phyloP scores from a whole-genome alignment of 2,113 vertebrate species.

The Pelusios castaneus region DNA sequence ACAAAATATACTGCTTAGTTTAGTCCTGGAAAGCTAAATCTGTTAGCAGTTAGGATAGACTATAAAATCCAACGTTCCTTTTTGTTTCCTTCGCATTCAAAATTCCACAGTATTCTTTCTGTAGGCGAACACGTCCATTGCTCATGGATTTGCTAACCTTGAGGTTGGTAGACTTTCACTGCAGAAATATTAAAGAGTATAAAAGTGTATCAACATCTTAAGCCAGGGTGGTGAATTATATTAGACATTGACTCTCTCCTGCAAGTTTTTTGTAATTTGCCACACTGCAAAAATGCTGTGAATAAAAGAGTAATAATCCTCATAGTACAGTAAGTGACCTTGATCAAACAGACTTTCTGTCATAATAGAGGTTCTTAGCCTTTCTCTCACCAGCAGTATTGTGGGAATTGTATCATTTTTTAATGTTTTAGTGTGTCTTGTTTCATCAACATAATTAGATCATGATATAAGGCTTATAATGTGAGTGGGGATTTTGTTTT shows the following conservation, averaged over 20 bases:
- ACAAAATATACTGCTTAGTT: neutral
- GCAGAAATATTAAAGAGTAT: neutral
- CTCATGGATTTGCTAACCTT: slow-evolving; percentile 32
- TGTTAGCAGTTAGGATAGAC: neutral
- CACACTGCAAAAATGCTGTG: neutral
- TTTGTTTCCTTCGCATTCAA: slow-evolving; percentile 42
- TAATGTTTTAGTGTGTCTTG: neutral
- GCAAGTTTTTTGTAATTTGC: neutral
- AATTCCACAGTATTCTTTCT: neutral
- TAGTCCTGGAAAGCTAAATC: fast-evolving
- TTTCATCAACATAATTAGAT: neutral
- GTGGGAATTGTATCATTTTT: neutral
- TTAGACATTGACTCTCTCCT: neutral
- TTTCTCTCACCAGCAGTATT: neutral
- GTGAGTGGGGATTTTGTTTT: neutral
- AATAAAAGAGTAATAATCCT: neutral
- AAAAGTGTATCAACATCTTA: neutral
- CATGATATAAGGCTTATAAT: fast-evolving
- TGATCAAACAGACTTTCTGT: neutral
- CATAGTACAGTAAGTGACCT: neutral
- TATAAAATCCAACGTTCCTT: slow-evolving; percentile 31
- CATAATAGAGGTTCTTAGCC: fast-evolving
- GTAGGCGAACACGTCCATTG: neutral
- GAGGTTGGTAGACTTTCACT: neutral
- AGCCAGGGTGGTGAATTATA: neutral